phyloP scores from a whole-genome alignment of 1,140 invertebrate species.

The Eumaeus atala region DNA sequence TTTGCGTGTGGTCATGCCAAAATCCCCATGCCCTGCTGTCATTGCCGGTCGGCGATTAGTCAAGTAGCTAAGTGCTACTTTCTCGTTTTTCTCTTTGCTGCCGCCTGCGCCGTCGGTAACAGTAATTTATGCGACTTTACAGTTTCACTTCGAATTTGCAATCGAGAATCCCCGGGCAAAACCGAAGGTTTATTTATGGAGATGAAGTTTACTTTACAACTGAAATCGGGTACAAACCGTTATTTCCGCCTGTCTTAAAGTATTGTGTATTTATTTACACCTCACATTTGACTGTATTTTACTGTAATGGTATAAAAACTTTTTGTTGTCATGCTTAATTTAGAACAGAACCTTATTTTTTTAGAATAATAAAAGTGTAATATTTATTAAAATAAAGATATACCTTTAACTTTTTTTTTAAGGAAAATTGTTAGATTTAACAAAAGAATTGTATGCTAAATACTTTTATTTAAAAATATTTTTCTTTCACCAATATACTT shows the following conservation, averaged over 20 bases:
- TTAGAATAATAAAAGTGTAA: no score
- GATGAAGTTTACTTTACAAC: constrained; percentile 44
- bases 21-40: constrained; percentile 50
- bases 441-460: no score
- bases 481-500: no score
- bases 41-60: constrained; percentile 61
- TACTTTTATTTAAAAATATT: no score
- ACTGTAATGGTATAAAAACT: no score
- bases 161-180: constrained; percentile 61
- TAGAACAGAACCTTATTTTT: no score
- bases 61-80: constrained; percentile 68
- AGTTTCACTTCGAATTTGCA: constrained; percentile 65
- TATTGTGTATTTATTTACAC: neutral
- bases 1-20: constrained; percentile 25
- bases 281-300: neutral
- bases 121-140: constrained; percentile 72
- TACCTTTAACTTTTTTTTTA: no score
- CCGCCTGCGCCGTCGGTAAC: constrained; percentile 33
- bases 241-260: neutral
- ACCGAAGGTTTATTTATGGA: constrained; percentile 72
- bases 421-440: no score
- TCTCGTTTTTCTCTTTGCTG: constrained; percentile 63
- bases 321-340: no score
- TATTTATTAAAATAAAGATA: no score
- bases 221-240: constrained; percentile 47